phyloP scores from a whole-genome alignment of 2,113 vertebrate species.

The Cynoglossus semilaevis region DNA sequence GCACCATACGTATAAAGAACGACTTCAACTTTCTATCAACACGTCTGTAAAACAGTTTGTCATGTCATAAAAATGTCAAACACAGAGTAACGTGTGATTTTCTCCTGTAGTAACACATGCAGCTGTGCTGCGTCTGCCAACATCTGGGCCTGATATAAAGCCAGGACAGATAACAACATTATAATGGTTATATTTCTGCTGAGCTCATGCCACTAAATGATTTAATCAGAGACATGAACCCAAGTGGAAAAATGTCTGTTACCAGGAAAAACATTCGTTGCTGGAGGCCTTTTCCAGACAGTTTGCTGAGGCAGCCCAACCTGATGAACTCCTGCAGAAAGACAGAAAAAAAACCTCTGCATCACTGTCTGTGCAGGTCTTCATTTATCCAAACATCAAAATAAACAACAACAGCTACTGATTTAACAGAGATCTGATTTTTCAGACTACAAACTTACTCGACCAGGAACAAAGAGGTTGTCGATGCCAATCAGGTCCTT shows the following conservation, averaged over 20 bases:
- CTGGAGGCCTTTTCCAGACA: constrained; percentile 97
- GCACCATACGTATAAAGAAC: neutral
- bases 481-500: constrained; percentile 93
- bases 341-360: constrained; percentile 40
- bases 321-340: constrained; percentile 91
- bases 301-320: constrained; percentile 95
- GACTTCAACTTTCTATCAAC: neutral
- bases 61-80: neutral
- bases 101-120: neutral
- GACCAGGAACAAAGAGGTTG: constrained; percentile 86
- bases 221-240: constrained; percentile 22
- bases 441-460: constrained; percentile 76
- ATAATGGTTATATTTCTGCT: constrained; percentile 22
- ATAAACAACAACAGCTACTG: too few relatives aligned
- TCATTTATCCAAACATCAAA: too few relatives aligned
- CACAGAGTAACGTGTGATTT: constrained; percentile 12
- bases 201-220: constrained; percentile 33
- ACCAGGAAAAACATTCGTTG: constrained; percentile 99
- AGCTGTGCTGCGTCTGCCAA: constrained; percentile 19
- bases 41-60: neutral
- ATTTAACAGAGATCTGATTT: neutral
- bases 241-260: constrained; percentile 38
- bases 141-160: constrained; percentile 21
- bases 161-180: constrained; percentile 15
- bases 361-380: neutral